These are phyloP conservation scores for Lagopus muta DNA, from an alignment of 2,113 vertebrate species.

Conservation along the genomic window DNA sequence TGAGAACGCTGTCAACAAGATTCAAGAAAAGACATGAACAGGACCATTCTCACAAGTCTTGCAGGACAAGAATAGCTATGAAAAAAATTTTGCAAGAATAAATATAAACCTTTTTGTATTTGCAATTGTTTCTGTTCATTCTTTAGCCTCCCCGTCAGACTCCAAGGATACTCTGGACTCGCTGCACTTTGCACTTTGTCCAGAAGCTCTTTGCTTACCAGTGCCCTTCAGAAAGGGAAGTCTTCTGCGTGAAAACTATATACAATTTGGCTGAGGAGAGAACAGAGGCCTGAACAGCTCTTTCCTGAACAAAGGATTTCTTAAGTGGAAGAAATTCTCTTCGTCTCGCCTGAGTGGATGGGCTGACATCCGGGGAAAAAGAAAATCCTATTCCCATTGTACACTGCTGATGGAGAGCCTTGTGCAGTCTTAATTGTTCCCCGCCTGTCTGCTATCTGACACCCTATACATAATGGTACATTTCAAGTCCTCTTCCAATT, in stretches of 20 bases:
- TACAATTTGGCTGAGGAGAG: constrained; percentile 50
- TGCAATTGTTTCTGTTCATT: constrained; percentile 17
- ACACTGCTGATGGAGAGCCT: constrained; percentile 64
- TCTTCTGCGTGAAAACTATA: constrained; percentile 45
- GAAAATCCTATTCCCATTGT: constrained; percentile 73
- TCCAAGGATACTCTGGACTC: constrained; percentile 41
- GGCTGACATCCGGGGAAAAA: constrained; percentile 71
- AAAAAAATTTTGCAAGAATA: constrained; percentile 21
- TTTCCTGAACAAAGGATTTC: constrained; percentile 71
- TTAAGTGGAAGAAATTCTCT: constrained; percentile 78
- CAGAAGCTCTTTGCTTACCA: constrained; percentile 54
- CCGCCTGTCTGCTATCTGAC: constrained; percentile 67
- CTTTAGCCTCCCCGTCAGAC: constrained; percentile 3
- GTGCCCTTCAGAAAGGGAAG: constrained; percentile 43
- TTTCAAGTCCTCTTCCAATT: constrained; percentile 69
- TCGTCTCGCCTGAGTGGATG: constrained; percentile 72
- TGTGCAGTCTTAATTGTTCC: constrained; percentile 74
- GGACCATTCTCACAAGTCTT: background rate
- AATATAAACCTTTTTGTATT: constrained; percentile 15
- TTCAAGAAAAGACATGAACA: background rate
- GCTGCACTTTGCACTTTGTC: constrained; percentile 56
- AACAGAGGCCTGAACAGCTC: constrained; percentile 60
- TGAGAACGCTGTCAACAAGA: background rate
- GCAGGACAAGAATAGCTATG: constrained; percentile 5
- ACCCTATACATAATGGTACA: constrained; percentile 62